Conservation (phyloP, 2,113 vertebrate species). For the Agapornis roseicollis region DNA sequence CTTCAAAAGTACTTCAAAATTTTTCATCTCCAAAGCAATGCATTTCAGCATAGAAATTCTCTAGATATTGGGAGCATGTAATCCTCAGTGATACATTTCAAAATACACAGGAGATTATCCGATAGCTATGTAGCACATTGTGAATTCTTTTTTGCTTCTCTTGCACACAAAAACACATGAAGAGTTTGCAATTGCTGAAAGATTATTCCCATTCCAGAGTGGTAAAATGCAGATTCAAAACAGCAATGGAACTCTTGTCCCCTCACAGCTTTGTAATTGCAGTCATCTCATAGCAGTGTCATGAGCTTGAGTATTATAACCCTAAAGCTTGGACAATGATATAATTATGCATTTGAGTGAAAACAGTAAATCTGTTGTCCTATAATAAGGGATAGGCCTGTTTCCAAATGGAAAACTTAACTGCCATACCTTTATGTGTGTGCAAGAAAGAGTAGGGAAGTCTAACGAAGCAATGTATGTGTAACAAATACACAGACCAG, state of each 20-base stretch:
- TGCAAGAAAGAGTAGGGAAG: neutral
- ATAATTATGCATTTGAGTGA: neutral
- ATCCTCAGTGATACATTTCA: slow-evolving; percentile 16
- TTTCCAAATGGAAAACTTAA: neutral
- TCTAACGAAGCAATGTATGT: neutral
- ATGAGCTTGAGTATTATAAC: neutral
- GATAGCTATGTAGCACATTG: neutral
- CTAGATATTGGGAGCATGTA: neutral
- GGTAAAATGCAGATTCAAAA: neutral
- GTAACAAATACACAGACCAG: neutral
- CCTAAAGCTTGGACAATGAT: neutral
- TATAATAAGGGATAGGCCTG: neutral
- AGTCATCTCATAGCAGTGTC: neutral
- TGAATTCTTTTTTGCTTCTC: slow-evolving; percentile 2
- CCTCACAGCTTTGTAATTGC: neutral
- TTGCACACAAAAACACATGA: neutral
- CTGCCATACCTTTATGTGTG: neutral
- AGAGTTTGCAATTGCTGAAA: neutral
- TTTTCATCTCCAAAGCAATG: neutral
- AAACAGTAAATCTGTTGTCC: neutral
- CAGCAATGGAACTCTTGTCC: neutral
- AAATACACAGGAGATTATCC: neutral
- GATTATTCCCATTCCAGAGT: neutral
- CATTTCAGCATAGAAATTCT: neutral
- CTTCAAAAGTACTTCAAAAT: neutral